These are phyloP conservation scores for Chionomys nivalis DNA, from an alignment of 2,113 vertebrate genomes.

Conservation along the genomic window DNA sequence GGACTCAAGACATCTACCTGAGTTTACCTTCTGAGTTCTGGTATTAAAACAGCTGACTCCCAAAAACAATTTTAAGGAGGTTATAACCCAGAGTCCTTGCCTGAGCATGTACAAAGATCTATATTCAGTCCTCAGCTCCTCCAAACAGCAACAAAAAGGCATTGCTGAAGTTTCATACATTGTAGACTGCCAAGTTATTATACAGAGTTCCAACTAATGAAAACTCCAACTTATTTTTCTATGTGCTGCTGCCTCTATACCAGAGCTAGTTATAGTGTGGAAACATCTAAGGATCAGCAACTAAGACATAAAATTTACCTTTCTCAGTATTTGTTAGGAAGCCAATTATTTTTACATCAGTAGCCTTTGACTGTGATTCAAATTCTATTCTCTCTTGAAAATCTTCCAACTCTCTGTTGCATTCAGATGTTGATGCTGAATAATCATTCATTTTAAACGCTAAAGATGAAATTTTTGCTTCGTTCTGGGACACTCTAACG, in stretches of 20 bases:
- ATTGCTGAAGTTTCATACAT: not conserved
- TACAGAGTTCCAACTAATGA: not conserved
- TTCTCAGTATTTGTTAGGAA: slow-evolving; percentile 75
- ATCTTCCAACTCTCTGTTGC: slow-evolving; percentile 64
- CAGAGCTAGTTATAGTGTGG: not conserved
- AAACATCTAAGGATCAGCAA: not conserved
- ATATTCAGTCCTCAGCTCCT: not conserved
- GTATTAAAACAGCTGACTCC: not conserved
- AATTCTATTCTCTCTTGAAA: slow-evolving; percentile 63
- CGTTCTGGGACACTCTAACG: slow-evolving; percentile 74
- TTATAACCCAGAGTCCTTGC: not conserved
- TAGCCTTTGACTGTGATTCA: slow-evolving; percentile 64
- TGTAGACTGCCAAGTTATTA: not conserved
- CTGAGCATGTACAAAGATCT: not conserved
- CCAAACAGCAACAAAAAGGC: not conserved
- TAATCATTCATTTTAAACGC: slow-evolving; percentile 77
- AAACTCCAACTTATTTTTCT: not conserved
- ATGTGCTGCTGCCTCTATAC: not conserved
- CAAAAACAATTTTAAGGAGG: not conserved
- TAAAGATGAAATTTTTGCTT: slow-evolving; percentile 80
- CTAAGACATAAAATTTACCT: slow-evolving; percentile 71
- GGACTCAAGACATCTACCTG: not conserved
- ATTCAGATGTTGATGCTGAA: slow-evolving; percentile 60
- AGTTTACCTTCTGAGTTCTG: not conserved
- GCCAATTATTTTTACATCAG: slow-evolving; percentile 75